Evolutionary conservation across 1,140 invertebrate species (phyloP), one percentile per base, ranked within the genome.

Genomic region (Aplysia californica): DNA sequence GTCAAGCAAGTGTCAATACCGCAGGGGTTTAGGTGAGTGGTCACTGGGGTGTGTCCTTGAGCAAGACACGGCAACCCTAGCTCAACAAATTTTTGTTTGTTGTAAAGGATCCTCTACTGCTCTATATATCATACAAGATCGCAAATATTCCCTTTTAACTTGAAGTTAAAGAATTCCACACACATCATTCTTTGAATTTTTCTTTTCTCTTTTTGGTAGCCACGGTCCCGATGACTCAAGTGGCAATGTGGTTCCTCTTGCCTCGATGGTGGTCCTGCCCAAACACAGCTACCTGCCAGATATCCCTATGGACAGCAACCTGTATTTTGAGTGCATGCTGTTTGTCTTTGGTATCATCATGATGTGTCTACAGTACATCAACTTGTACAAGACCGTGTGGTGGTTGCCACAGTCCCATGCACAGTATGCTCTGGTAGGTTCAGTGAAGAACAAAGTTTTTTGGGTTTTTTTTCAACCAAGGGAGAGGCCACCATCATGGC

Each of bases 301-400:
- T 56, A 94, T 97, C 58, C 94, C 95, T 3, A 91, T 93, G n/a
- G 94, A 96, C 80, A 93, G 93, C 58, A 94, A 96, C 82, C 85
- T 98, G 31, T 90, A 94, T 50, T 98, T 97, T 91, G 97, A 99
- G 90, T 87, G 91, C n/a, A 93, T 97, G 82, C 82, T 92, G 4
- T 94, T 95, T 87, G 89, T 95, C 18, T 96, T 95, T 83, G 94
- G 95, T 20, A 77, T 92, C 15, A 87, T 92, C 41, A 89, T 94
- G 44, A 92, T 95, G 38, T 93, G 93, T 36, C 90, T 97, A 26
- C 97, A 99, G 91, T 96, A 98, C 87, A 92, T 99, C 21, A 97
- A 99, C 91, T 91, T 99, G 15, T 99, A 99, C 87, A 93, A 95
- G 77, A 98, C 96, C 39, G 94, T 97, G n/a, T 99, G 96, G 96